Evolutionary conservation across 2,797 vertebrate genomes (phyloP), one percentile per base, ranked within the genome.

Genomic region (Phrynocephalus vlangalii): DNA sequence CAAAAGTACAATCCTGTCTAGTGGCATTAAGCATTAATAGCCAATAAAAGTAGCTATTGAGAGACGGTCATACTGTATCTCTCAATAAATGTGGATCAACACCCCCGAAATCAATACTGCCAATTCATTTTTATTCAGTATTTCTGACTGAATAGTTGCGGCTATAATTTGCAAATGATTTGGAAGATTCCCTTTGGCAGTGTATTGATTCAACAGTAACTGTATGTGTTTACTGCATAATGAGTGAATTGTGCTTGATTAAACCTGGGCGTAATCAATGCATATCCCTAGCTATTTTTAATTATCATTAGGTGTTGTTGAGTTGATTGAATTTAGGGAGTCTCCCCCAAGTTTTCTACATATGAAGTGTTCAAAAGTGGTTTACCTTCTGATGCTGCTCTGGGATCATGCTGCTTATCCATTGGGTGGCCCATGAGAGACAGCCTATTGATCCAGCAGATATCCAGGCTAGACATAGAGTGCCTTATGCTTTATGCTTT

Each of bases 111-210:
- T 94, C 89, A 90, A 89, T 94, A 82, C 60, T 92, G 52, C 88
- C 90, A 92, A 90, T 93, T 92, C 91, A 82, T 71, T 85, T 86
- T 88, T 68, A 7, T 75, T 71, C n/a, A 60, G 1, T 86, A 83
- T 76, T 88, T 87, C 86, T 87, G 86, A 80, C 30, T 90, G 91
- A 87, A 86, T 73, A 87, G 82, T 89, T 86, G 76, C 84, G 80
- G 50, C 87, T 56, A 82, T 91, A 90, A 85, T 92, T 90, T 85
- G 91, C 88, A 91, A 94, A 89, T 94, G 83, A 85, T 85, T 92
- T 90, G 92, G 91, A 93, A 92, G 85, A 92, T 91, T 93, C 60
- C 92, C 91, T 93, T 72, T 90, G 86, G 91, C 90, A 92, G 67
- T 10, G 33, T 85, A 94, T 94, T 89, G 92, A 95, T 90, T 92